Evolutionary conservation across 2,888 invertebrate genomes (phyloP).

Genomic region (Podabrus alpinus): DNA sequence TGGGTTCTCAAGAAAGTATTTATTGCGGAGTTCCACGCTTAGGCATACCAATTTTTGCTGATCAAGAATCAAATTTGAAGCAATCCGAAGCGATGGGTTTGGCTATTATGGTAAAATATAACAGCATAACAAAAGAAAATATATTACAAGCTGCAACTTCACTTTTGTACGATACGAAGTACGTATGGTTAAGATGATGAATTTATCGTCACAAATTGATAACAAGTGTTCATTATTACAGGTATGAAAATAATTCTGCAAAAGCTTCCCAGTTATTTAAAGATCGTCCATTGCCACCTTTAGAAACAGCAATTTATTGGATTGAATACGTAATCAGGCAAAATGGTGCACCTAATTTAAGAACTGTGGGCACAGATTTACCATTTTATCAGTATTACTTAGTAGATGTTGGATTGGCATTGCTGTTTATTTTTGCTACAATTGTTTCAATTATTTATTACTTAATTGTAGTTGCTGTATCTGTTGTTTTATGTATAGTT

Average conservation of each 20-base stretch:
- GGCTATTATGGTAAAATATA: constrained; percentile 48
- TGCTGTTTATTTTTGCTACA: not conserved
- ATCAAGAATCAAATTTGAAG: constrained; percentile 58
- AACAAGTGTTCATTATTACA: constrained; percentile 46
- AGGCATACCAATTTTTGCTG: constrained; percentile 46
- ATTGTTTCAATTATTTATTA: not conserved
- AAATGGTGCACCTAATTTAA: constrained; percentile 60
- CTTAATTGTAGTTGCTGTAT: not conserved
- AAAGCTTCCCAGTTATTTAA: constrained; percentile 59
- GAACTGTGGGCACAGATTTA: constrained; percentile 59
- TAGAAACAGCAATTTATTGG: constrained; percentile 68
- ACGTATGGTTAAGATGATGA: constrained; percentile 38
- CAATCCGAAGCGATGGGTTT: constrained; percentile 59
- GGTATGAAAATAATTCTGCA: constrained; percentile 60
- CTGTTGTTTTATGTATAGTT: not conserved
- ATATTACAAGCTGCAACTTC: constrained; percentile 40
- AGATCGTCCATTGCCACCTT: constrained; percentile 63
- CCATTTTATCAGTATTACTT: constrained; percentile 51
- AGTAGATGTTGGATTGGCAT: constrained; percentile 11
- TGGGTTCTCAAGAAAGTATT: constrained; percentile 54
- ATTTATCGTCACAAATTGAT: not conserved
- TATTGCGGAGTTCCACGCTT: constrained; percentile 49
- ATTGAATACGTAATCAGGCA: constrained; percentile 66
- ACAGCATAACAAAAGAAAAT: constrained; percentile 36
- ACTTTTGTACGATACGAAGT: constrained; percentile 56